Conservation (phyloP, 64 coral and sea anemone species). For the Montipora sp. region DNA sequence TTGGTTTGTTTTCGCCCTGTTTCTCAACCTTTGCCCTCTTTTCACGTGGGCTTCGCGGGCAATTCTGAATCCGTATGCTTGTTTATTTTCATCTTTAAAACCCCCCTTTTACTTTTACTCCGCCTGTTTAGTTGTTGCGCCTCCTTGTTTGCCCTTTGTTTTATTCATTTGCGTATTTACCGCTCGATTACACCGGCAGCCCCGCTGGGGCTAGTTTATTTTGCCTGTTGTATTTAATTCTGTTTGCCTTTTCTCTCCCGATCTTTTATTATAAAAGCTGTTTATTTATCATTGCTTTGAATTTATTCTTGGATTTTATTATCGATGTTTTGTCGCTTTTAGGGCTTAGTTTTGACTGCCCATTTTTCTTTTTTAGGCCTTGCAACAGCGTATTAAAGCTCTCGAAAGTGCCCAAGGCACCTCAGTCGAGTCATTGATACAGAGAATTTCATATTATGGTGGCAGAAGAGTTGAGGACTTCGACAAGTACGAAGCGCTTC, state of each 20-base stretch:
- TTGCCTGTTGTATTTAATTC: not conserved
- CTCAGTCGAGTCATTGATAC: constrained; percentile 1
- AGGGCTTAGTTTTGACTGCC: not conserved
- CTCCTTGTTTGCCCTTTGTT: not conserved
- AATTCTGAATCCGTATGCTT: not conserved
- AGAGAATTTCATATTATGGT: too few relatives aligned
- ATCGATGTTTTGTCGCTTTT: too few relatives aligned
- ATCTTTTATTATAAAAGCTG: too few relatives aligned
- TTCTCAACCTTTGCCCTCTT: too few relatives aligned
- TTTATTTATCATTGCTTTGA: too few relatives aligned
- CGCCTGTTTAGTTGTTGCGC: not conserved
- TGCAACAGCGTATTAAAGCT: not conserved
- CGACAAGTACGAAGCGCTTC: too few relatives aligned
- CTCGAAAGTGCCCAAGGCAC: not conserved
- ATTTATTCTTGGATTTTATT: too few relatives aligned
- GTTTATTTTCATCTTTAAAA: not conserved
- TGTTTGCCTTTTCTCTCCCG: too few relatives aligned
- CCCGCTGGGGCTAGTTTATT: not conserved
- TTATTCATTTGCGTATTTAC: not conserved
- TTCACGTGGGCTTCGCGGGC: too few relatives aligned
- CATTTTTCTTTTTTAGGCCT: not conserved
- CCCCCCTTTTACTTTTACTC: not conserved
- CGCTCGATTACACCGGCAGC: not conserved
- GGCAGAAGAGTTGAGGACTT: too few relatives aligned
- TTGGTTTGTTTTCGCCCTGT: too few relatives aligned